Conservation (phyloP, 1,140 invertebrate species). For the Steinernema feltiae region DNA sequence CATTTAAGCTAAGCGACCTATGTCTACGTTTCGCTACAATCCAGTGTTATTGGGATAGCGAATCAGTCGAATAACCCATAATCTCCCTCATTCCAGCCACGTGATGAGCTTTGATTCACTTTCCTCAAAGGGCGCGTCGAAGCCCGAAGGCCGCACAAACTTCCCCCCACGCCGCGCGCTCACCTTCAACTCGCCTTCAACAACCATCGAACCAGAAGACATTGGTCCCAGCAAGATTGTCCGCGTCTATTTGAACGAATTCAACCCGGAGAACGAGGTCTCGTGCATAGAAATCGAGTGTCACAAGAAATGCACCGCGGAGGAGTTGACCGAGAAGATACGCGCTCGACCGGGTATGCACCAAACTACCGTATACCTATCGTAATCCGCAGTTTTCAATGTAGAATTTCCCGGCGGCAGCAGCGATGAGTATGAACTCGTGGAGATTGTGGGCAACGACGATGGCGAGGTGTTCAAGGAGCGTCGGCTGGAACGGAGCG, state of each 20-base stretch:
- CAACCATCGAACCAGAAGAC: too few species aligned
- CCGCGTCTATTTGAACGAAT: conserved; percentile 45
- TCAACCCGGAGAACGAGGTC: conserved; percentile 46
- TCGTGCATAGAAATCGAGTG: neutral
- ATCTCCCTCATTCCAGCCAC: too few species aligned
- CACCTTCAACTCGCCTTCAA: conserved; percentile 40
- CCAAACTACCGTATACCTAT: too few species aligned
- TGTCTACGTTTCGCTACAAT: too few species aligned
- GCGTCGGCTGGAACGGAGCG: conserved; percentile 72
- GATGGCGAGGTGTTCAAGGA: conserved; percentile 70
- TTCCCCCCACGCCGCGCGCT: conserved; percentile 50
- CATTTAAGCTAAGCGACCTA: too few species aligned
- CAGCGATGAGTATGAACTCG: conserved; percentile 63
- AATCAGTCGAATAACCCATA: too few species aligned
- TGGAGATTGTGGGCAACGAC: conserved; percentile 71
- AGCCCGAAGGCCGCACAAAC: neutral
- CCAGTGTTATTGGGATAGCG: too few species aligned
- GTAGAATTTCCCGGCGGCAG: conserved; percentile 35
- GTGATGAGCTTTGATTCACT: conserved; percentile 36
- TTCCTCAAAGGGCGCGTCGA: conserved; percentile 17
- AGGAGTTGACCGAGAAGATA: conserved; percentile 35
- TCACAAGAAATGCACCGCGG: conserved; percentile 17
- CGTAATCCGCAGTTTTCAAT: too few species aligned
- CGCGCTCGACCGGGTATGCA: neutral
- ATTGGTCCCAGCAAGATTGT: conserved; percentile 47